Percentiles rank a stretch among this genome's conserved stretches.
phyloP scores from a whole-genome alignment of 2,888 invertebrate genomes.

The Trachelus stipa region DNA sequence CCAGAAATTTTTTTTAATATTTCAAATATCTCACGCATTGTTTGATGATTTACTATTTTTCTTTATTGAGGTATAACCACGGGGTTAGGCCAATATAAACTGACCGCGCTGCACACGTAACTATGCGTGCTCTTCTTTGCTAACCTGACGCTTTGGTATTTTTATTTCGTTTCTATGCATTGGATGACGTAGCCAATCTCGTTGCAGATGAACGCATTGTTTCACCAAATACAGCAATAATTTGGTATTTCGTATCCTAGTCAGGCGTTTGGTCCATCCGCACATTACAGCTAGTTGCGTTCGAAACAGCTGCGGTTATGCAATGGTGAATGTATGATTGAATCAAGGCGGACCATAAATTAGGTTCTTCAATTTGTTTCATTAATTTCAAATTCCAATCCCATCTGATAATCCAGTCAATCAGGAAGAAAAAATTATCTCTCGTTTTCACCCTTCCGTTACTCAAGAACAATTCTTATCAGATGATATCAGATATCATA shows the following conservation, averaged over 20 bases:
- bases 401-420: neutral
- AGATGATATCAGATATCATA: no score
- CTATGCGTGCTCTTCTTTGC: neutral
- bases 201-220: neutral
- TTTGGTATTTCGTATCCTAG: constrained; percentile 1
- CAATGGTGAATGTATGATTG: neutral
- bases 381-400: neutral
- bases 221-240: neutral
- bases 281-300: neutral
- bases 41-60: neutral
- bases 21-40: no score
- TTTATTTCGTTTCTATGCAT: neutral
- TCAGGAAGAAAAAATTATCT: neutral
- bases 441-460: no score
- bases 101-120: neutral
- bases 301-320: constrained; percentile 1
- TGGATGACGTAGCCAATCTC: neutral
- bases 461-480: neutral
- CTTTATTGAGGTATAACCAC: neutral
- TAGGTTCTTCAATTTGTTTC: neutral
- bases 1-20: no score
- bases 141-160: neutral
- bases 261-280: neutral
- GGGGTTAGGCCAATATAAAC: neutral
- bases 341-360: neutral